These are phyloP conservation scores for Bryconaethiops microstoma DNA, from an alignment of 2,797 vertebrate species.

Conservation along the genomic window DNA sequence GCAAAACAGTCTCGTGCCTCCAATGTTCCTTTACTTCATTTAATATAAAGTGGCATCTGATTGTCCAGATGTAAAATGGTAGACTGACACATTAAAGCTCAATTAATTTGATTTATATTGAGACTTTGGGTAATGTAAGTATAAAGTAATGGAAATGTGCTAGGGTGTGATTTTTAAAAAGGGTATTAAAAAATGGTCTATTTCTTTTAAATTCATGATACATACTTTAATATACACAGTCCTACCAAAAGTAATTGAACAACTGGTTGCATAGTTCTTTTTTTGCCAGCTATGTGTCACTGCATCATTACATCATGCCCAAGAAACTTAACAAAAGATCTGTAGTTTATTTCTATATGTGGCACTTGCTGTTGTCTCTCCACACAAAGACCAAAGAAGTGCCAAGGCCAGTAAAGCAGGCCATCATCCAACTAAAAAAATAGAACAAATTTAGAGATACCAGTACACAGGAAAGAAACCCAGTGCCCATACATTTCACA, in stretches of 20 bases:
- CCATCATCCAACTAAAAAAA: neutral
- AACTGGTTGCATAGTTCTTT: neutral
- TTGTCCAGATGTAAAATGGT: too few species aligned
- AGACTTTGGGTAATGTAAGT: too few species aligned
- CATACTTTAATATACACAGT: neutral
- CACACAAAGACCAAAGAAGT: neutral
- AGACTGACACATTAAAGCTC: too few species aligned
- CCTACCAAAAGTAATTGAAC: neutral
- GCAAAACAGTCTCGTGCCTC: too few species aligned
- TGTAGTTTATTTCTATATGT: neutral
- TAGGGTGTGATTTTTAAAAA: neutral
- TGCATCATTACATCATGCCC: neutral
- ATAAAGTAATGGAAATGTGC: too few species aligned
- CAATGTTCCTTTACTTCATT: too few species aligned
- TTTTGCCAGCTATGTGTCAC: neutral
- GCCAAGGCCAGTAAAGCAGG: neutral
- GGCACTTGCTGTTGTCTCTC: neutral
- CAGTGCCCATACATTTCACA: neutral
- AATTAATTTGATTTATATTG: too few species aligned
- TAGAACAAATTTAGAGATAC: neutral
- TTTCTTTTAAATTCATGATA: too few species aligned
- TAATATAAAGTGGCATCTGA: too few species aligned
- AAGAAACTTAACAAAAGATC: neutral
- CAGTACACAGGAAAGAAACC: neutral
- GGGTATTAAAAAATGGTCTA: too few species aligned